Evolutionary conservation across 1,140 invertebrate genomes (phyloP), one percentile per base, ranked within the genome.

Genomic region (Ptiloglossa arizonensis): DNA sequence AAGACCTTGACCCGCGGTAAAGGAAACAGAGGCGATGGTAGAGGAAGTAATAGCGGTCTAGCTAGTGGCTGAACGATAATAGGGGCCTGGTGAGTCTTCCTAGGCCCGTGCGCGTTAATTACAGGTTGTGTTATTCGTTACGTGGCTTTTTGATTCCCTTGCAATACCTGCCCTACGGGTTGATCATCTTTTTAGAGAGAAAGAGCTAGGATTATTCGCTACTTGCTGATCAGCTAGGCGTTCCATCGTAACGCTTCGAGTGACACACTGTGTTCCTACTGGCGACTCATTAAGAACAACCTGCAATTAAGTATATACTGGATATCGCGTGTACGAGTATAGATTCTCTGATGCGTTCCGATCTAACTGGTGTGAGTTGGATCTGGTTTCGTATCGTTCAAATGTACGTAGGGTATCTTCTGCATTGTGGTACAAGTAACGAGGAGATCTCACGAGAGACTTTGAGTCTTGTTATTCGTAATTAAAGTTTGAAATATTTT

Each of bases 1-100:
- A 24, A 77, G 75, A 77, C 75, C 75, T 77, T 77, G 76, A 73
- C 76, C 76, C 9, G 70, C 69, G 76, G 69, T 73, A 79, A 79
- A 79, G 69, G 67, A 79, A 72, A 79, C 76, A 62, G 76, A 63
- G 69, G 19, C 68, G 68, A 64, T 70, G 60, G 50, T 79, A 63
- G 41, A 79, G 76, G 76, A 79, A 79, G 69, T 73, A 79, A 79
- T 73, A 73, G 68, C 76, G 69, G 76, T 63, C 76, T 62, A 32
- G 69, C 69, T 59, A 27, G 69, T 73, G 59, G 57, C 69, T 73
- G 67, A 48, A 79, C 76, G 76, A 79, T 79, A 79, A 79, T 79
- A 32, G 63, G 27, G 73, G 54, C 41, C 63, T 60, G 35, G 50
- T 27, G 27, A 44, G 13, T 41, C 48, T 62, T 44, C 35, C 19